phyloP scores from a whole-genome alignment of 2,113 vertebrate species.

The Ictalurus furcatus region DNA sequence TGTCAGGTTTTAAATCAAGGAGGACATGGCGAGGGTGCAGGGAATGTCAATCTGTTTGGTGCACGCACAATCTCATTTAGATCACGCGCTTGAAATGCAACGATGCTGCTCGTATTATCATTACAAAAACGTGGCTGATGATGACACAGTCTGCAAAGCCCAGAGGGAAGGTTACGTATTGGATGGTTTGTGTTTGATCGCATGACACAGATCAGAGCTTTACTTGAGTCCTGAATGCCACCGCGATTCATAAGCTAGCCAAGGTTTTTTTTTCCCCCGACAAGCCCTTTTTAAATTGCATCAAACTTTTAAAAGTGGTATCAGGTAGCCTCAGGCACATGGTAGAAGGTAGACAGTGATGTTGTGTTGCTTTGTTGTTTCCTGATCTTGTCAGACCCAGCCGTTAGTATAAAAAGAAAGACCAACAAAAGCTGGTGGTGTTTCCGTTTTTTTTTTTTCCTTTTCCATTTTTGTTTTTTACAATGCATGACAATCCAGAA shows the following conservation, averaged over 20 bases:
- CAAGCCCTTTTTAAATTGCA: conserved; percentile 22
- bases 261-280: not conserved
- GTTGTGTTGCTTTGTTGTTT: conserved; percentile 25
- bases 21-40: not conserved
- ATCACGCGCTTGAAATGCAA: conserved; percentile 4
- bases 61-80: conserved; percentile 5
- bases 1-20: conserved; percentile 22
- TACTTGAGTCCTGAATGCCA: not conserved
- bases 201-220: conserved; percentile 12
- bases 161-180: conserved; percentile 24
- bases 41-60: conserved; percentile 24
- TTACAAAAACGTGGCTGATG: conserved; percentile 7
- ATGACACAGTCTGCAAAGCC: conserved; percentile 24
- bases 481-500: not conserved
- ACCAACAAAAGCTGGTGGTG: not conserved
- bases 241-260: not conserved
- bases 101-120: conserved; percentile 20
- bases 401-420: not conserved
- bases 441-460: not conserved
- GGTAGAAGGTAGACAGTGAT: conserved; percentile 12
- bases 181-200: not conserved
- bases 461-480: not conserved
- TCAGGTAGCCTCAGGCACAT: conserved; percentile 5
- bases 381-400: not conserved
- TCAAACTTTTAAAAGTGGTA: conserved; percentile 43